Evolutionary conservation across 2,797 vertebrate genomes (phyloP).

Genomic region (Cyclura pinguis): DNA sequence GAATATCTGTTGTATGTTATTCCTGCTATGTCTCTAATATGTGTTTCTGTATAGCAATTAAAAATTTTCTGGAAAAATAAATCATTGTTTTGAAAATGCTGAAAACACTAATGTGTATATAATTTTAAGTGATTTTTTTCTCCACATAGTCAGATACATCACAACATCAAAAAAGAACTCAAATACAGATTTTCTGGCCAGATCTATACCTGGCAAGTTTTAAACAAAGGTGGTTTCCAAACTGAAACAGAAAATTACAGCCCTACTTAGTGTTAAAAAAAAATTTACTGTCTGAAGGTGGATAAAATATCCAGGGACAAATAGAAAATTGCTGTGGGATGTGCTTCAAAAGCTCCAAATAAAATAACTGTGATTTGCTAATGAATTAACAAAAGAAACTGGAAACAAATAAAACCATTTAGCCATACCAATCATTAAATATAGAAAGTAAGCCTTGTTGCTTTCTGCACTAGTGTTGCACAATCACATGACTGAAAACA

Average conservation of each 20-base stretch:
- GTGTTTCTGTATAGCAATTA: slow-evolving; percentile 28
- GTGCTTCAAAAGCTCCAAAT: slow-evolving; percentile 65
- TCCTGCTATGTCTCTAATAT: slow-evolving; percentile 29
- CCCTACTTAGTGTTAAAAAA: slow-evolving; percentile 33
- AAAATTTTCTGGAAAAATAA: slow-evolving; percentile 55
- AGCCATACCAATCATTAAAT: slow-evolving; percentile 52
- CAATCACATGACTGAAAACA: slow-evolving; percentile 28
- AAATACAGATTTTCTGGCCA: slow-evolving; percentile 53
- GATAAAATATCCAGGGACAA: slow-evolving; percentile 46
- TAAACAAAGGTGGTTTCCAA: slow-evolving; percentile 57
- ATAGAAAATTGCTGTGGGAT: slow-evolving; percentile 52
- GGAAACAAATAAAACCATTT: slow-evolving; percentile 56
- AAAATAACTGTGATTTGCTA: slow-evolving; percentile 44
- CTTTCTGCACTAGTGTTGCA: slow-evolving; percentile 43
- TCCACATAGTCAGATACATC: slow-evolving; percentile 63
- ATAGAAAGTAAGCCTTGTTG: slow-evolving; percentile 55
- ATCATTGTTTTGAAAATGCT: slow-evolving; percentile 65
- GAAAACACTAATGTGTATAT: slow-evolving; percentile 59
- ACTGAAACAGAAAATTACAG: slow-evolving; percentile 59
- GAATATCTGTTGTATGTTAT: slow-evolving; percentile 3
- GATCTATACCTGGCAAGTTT: slow-evolving; percentile 42
- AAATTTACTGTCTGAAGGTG: slow-evolving; percentile 57
- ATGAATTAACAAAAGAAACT: slow-evolving; percentile 59
- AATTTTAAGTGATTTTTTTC: slow-evolving; percentile 59
- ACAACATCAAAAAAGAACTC: slow-evolving; percentile 66